Evolutionary conservation across 1,140 invertebrate species (phyloP), one percentile per base, ranked within the genome.

Genomic region (Eubasilissa regina): DNA sequence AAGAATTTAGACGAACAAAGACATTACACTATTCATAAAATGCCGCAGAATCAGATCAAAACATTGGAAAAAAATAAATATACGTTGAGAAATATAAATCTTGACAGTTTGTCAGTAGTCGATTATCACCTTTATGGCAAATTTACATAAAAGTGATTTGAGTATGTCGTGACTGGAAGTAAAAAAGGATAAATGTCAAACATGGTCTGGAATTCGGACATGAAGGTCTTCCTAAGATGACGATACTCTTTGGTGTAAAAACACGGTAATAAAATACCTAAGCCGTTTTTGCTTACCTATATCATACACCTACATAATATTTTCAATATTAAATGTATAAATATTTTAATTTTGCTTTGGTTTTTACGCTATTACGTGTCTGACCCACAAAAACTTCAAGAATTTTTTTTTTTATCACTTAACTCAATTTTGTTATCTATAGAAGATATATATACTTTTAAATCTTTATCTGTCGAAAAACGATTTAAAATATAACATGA

Each of bases 121-220:
- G 66, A 70, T 70, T 21, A 70, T 70, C 66, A 47, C 17, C 17
- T 51, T 53, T 70, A 35, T 12, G 19, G 10, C 15, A 48, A 51
- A 70, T 51, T 70, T 35, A 21, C 66, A 70, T 70, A 70, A 70
- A 70, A 15, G 0, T 70, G 66, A 70, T 51, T 70, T 70, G 15
- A 12, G 13, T 19, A 70, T 21, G 12, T 70, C 66, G 66, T 70
- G 66, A 70, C 66, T 70, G 66, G 45, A 17, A 48, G 66, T 51
- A 70, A 70, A 70, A 53, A 8, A 70, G 21, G 51, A 13, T 53
- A 21, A 70, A 70, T 68, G 64, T 68, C 64, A 51, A 47, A 70
- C 45, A 13, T 70, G 47, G 17, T 51, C 45, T 70, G 47, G 47
- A 70, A 70, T 48, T 70, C 19, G 47, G 9, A 47, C 45, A n/a